Conservation (phyloP, 2,113 vertebrate genomes). For the Alouatta palliata region DNA sequence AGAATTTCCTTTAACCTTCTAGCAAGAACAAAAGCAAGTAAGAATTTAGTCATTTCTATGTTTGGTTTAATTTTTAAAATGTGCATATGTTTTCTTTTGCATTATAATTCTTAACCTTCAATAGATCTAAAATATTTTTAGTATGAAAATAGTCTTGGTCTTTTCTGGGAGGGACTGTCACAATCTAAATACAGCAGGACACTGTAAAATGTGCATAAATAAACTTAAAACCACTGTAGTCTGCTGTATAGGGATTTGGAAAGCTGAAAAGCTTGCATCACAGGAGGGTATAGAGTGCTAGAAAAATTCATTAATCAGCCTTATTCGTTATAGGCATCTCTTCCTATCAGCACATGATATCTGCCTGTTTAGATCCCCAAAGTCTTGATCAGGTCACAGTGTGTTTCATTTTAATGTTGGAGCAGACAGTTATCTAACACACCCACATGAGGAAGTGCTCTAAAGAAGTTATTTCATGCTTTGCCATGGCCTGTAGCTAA, state of each 20-base stretch:
- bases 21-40: conserved; percentile 50
- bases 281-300: conserved; percentile 26
- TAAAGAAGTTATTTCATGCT: conserved; percentile 87
- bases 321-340: conserved; percentile 32
- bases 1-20: conserved; percentile 61
- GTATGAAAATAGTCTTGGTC: conserved; percentile 53
- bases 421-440: conserved; percentile 88
- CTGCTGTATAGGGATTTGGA: conserved; percentile 74
- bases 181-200: conserved; percentile 68
- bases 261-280: conserved; percentile 58
- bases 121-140: conserved; percentile 65
- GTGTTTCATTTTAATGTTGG: conserved; percentile 83
- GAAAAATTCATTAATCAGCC: background rate
- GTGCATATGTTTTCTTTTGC: conserved; percentile 48
- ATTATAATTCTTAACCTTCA: conserved; percentile 54
- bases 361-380: conserved; percentile 53
- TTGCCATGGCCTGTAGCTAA: conserved; percentile 87
- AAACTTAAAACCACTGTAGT: conserved; percentile 75
- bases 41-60: conserved; percentile 59
- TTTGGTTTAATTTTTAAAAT: conserved; percentile 63
- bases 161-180: conserved; percentile 58
- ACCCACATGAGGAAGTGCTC: conserved; percentile 86
- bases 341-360: conserved; percentile 67
- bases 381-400: conserved; percentile 65
- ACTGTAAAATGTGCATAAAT: conserved; percentile 76